A percentile compares a stretch with the other conserved stretches of the same genome.
These are phyloP conservation scores for Triops longicaudatus DNA, from an alignment of 1,140 invertebrate genomes.

Conservation along the genomic window DNA sequence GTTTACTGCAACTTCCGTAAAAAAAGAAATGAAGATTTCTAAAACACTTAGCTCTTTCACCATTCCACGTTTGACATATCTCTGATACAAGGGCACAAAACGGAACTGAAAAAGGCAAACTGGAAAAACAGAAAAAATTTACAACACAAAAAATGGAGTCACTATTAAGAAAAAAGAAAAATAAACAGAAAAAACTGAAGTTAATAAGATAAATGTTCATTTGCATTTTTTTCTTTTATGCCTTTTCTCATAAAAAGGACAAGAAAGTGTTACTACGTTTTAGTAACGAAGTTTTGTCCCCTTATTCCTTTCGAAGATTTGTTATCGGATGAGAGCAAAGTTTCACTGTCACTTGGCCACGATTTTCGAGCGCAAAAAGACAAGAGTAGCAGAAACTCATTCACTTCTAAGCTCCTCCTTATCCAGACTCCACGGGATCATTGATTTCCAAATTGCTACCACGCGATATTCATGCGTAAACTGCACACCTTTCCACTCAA, in stretches of 20 bases:
- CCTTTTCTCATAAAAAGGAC: too few species aligned
- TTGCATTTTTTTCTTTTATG: too few species aligned
- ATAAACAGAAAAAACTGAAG: too few species aligned
- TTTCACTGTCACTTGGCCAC: not conserved
- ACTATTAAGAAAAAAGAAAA: too few species aligned
- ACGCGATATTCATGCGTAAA: not conserved
- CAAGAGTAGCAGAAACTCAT: not conserved
- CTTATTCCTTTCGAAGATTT: not conserved
- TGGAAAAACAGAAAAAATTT: too few species aligned
- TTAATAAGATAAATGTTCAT: too few species aligned
- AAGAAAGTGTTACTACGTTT: not conserved
- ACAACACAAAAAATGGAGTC: too few species aligned
- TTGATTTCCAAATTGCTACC: not conserved
- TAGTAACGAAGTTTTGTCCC: not conserved
- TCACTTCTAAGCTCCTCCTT: not conserved
- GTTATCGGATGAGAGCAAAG: not conserved
- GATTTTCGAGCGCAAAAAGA: not conserved
- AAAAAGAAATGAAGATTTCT: slow-evolving; percentile 16
- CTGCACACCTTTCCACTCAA: not conserved
- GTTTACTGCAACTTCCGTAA: too few species aligned
- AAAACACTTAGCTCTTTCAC: too few species aligned
- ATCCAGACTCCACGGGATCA: not conserved
- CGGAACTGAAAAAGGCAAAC: too few species aligned
- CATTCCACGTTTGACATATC: too few species aligned
- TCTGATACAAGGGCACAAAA: too few species aligned